A percentile compares a stretch with the other conserved stretches of the same genome.
These are phyloP conservation scores for Urophycis tenuis DNA, from an alignment of 2,797 vertebrate species.

Conservation along the genomic window DNA sequence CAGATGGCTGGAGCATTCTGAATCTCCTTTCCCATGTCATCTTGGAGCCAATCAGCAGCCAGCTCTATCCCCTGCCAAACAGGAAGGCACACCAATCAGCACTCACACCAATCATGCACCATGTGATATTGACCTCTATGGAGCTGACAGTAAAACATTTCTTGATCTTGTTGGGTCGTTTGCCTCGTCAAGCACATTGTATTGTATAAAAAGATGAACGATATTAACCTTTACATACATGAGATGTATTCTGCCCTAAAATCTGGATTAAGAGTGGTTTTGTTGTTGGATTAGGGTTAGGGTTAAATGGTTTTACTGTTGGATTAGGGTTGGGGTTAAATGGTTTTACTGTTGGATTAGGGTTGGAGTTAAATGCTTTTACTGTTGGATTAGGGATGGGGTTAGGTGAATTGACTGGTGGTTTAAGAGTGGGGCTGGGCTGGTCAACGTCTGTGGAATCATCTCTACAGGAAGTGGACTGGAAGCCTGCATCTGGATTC, in stretches of 20 bases:
- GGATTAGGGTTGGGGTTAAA: too few relatives aligned
- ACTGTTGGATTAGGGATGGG: too few relatives aligned
- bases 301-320: too few relatives aligned
- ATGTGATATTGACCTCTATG: too few relatives aligned
- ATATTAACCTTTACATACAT: not conserved
- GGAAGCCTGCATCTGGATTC: not conserved
- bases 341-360: too few relatives aligned
- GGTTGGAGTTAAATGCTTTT: too few relatives aligned
- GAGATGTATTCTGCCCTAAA: not conserved
- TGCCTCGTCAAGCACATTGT: too few relatives aligned
- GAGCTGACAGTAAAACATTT: too few relatives aligned
- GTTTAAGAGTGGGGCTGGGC: too few relatives aligned
- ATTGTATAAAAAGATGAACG: too few relatives aligned
- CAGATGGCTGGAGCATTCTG: not conserved
- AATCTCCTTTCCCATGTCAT: not conserved
- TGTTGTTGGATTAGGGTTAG: too few relatives aligned
- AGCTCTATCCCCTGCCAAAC: not conserved
- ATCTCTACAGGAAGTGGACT: not conserved
- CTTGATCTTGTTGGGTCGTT: too few relatives aligned
- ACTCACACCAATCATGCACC: not conserved
- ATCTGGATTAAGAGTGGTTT: not conserved
- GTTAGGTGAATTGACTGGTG: not conserved
- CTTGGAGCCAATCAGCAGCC: not conserved
- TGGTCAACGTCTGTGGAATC: not conserved
- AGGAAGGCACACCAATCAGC: not conserved